Evolutionary conservation across 2,113 vertebrate genomes (phyloP).

Genomic region (Telmatochromis sp.): DNA sequence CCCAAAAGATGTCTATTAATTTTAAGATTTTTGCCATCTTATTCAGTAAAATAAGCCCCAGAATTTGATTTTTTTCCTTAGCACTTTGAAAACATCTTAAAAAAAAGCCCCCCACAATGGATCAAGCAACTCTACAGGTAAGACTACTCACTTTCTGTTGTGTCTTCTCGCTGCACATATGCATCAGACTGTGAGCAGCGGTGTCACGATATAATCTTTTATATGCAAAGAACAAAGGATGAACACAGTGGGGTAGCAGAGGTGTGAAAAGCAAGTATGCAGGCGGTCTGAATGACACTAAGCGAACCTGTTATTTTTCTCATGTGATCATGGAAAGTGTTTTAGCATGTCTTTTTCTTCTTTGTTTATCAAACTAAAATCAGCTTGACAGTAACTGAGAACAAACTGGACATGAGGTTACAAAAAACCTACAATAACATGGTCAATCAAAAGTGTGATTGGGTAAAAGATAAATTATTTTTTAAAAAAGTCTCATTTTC

Average conservation of each 20-base stretch:
- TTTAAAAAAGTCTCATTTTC: not conserved
- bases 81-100: not conserved
- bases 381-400: not conserved
- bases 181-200: not conserved
- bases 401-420: not conserved
- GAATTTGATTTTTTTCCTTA: not conserved
- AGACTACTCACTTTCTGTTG: not conserved
- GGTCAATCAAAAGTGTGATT: accelerated
- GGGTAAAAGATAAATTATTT: not conserved
- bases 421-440: not conserved
- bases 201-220: not conserved
- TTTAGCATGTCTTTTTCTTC: not conserved
- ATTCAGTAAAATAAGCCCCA: not conserved
- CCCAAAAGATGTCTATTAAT: not conserved
- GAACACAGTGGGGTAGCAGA: not conserved
- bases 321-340: not conserved
- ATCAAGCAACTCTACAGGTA: not conserved
- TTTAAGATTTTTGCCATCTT: not conserved
- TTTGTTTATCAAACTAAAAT: not conserved
- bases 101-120: not conserved
- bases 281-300: not conserved
- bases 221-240: not conserved
- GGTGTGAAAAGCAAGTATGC: not conserved
- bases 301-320: not conserved
- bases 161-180: accelerated